Evolutionary conservation across 2,113 vertebrate genomes (phyloP).

Genomic region (Callaeas wilsoni): DNA sequence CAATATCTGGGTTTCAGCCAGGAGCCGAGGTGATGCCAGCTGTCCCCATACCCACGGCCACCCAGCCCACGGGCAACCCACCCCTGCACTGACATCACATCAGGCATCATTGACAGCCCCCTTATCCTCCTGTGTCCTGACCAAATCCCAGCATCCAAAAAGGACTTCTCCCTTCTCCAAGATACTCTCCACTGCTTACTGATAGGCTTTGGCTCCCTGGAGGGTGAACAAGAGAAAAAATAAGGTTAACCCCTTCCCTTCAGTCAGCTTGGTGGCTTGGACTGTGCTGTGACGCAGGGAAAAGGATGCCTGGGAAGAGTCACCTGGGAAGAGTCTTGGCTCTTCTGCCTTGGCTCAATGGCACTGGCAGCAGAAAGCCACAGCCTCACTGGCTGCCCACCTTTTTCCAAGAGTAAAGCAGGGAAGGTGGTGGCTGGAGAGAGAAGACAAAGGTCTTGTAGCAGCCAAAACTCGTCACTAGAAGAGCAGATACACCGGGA

Average conservation of each 20-base stretch:
- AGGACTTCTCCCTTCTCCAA: not conserved
- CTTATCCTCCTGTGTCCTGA: not conserved
- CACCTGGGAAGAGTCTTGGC: rapidly evolving
- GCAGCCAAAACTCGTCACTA: not conserved
- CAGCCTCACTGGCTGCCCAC: not conserved
- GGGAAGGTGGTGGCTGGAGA: not conserved
- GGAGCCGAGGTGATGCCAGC: not conserved
- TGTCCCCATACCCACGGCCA: not conserved
- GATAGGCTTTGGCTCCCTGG: not conserved
- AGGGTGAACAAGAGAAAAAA: not conserved
- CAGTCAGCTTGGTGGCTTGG: not conserved
- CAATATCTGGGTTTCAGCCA: not conserved
- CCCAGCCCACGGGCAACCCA: rapidly evolving
- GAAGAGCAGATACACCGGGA: not conserved
- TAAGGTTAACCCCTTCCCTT: not conserved
- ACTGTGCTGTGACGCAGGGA: not conserved
- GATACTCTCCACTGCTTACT: not conserved
- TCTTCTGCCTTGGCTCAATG: not conserved
- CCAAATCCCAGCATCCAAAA: not conserved
- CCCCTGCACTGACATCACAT: not conserved
- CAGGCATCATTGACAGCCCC: not conserved
- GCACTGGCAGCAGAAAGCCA: not conserved
- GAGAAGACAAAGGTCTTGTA: not conserved
- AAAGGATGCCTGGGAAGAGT: not conserved
- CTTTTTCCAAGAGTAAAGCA: not conserved